Percentiles rank a stretch among this genome's conserved stretches.
phyloP scores from a whole-genome alignment of 2,113 vertebrate species.

The Psittacara wagleri region DNA sequence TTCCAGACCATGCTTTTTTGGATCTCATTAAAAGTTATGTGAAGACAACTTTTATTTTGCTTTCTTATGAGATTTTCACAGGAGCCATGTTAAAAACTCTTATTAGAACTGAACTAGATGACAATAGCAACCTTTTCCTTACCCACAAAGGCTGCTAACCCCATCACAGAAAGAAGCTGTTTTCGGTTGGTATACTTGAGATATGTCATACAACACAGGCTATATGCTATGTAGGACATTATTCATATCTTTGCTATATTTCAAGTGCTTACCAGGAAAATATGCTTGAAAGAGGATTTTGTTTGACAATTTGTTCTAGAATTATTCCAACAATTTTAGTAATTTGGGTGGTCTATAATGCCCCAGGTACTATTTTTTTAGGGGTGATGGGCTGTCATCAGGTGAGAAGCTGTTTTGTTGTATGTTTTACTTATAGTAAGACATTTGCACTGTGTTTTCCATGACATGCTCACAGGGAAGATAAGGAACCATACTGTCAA shows the following conservation, averaged over 20 bases:
- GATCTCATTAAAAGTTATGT: not conserved
- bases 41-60: not conserved
- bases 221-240: not conserved
- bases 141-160: not conserved
- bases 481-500: not conserved
- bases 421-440: not conserved
- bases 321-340: not conserved
- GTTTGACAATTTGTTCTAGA: not conserved
- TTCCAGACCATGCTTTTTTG: not conserved
- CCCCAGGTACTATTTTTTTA: not conserved
- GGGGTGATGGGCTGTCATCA: not conserved
- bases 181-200: not conserved
- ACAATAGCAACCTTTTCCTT: not conserved
- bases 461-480: not conserved
- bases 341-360: not conserved
- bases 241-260: not conserved
- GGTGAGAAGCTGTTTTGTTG: not conserved
- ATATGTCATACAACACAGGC: not conserved
- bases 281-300: not conserved
- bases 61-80: not conserved
- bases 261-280: not conserved
- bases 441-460: not conserved
- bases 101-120: not conserved
- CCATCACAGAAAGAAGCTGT: not conserved
- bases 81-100: not conserved